phyloP scores from a whole-genome alignment of 1,140 invertebrate species.

The Polypedilum vanderplanki region DNA sequence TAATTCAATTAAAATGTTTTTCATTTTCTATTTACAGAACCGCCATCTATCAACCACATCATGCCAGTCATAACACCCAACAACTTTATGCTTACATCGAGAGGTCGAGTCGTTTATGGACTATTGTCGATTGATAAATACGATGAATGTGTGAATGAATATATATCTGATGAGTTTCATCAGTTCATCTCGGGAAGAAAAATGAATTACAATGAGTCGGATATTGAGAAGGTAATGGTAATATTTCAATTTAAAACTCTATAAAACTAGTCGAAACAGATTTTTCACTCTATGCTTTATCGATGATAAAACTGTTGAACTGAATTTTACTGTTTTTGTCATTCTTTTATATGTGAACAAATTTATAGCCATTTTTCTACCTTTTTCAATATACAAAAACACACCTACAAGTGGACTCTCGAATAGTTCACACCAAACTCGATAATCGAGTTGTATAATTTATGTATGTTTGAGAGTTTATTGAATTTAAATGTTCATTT shows the following conservation, averaged over 20 bases:
- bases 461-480: too few relatives aligned
- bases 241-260: background rate
- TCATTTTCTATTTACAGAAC: slow-evolving; percentile 9
- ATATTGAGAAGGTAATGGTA: slow-evolving; percentile 26
- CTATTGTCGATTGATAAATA: slow-evolving; percentile 13
- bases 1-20: slow-evolving; percentile 3
- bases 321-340: too few relatives aligned
- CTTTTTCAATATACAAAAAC: background rate
- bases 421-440: too few relatives aligned
- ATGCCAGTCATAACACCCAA: slow-evolving; percentile 1
- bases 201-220: background rate
- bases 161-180: slow-evolving; percentile 15
- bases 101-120: slow-evolving; percentile 18
- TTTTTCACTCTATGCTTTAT: background rate
- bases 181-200: background rate
- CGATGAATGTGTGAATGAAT: slow-evolving; percentile 6
- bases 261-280: background rate
- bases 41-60: background rate
- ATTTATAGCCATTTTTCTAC: slow-evolving; percentile 13
- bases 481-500: too few relatives aligned
- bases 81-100: background rate
- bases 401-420: too few relatives aligned
- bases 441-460: too few relatives aligned
- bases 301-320: too few relatives aligned
- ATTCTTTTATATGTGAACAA: background rate